phyloP scores from a whole-genome alignment of 1,140 invertebrate genomes.

The Lineus longissimus region DNA sequence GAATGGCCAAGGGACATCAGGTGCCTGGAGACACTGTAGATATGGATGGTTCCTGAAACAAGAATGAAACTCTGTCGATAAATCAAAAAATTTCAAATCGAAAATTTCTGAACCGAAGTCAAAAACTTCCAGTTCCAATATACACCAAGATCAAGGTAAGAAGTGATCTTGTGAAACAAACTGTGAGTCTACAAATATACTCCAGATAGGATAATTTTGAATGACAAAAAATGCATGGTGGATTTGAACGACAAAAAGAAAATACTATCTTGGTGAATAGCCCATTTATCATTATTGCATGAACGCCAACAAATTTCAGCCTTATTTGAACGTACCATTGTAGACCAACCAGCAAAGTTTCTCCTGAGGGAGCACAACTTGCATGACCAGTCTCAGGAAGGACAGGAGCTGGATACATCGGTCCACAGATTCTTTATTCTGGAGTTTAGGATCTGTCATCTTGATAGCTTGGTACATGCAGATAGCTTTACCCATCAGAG shows the following conservation, averaged over 20 bases:
- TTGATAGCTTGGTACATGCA: conserved; percentile 46
- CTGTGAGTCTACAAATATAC: too few relatives aligned
- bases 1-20: conserved; percentile 50
- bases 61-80: background rate
- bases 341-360: conserved; percentile 50
- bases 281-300: too few relatives aligned
- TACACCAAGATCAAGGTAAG: too few relatives aligned
- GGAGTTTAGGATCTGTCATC: conserved; percentile 42
- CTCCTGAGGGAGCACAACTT: conserved; percentile 46
- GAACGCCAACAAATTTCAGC: too few relatives aligned
- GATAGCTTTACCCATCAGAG: conserved; percentile 50
- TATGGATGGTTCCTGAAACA: conserved; percentile 46
- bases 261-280: too few relatives aligned
- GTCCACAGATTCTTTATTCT: conserved; percentile 43
- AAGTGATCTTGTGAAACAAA: too few relatives aligned
- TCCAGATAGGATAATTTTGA: too few relatives aligned
- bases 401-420: conserved; percentile 43
- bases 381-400: conserved; percentile 45
- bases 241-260: too few relatives aligned
- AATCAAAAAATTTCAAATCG: too few relatives aligned
- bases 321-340: conserved; percentile 36
- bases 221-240: too few relatives aligned
- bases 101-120: too few relatives aligned
- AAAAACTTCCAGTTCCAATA: too few relatives aligned
- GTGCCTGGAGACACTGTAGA: conserved; percentile 49